Base-by-base conservation (phyloP, 2,888 invertebrate genomes). In the Cosmopolites sordidus region DNA sequence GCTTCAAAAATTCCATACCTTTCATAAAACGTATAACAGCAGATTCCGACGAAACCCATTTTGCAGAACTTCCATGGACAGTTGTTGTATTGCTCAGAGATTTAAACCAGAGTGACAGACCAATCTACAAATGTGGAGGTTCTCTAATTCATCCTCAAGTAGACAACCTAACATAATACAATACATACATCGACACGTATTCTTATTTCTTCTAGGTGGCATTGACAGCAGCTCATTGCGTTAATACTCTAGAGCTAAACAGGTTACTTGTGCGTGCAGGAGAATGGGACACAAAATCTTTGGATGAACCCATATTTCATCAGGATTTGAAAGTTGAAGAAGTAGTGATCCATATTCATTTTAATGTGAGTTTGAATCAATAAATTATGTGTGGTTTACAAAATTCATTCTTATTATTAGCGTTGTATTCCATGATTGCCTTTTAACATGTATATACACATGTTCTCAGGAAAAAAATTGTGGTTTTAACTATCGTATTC, bases 21-120 rank as follows among this genome's bases (percentile, higher is more conserved):
- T 80, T 90, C 0, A 86, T 84, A 2, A 83, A 87, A 62, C 75
- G 84, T 12, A 89, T 88, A 30, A 83, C 80, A 0, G 77, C 85
- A 0, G 80, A 80, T n/a, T 68, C 66, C 0, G 78, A 86, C 58
- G 79, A 81, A 37, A 79, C 82, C 0, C 82, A 87, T 64, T 89
- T 84, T 59, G 89, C 83, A 0, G 90, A 91, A 71, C 89, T 88
- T 68, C 89, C 90, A 0, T 91, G 90, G 91, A 87, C 89, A 84
- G 82, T 86, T 0, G 89, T 87, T 0, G 75, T 89, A 18, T 71
- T 87, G 52, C 75, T 78, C 47, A 78, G 80, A 56, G 80, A 81
- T 56, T 66, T 69, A 0, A 68, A 74, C 0, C 73, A 75, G 0
- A 75, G 78, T 43, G 78, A 78, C 64, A 67, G 81, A 15, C 79